Evolutionary conservation across 1,140 invertebrate genomes (phyloP).

Genomic region (Drosophila neocordata): DNA sequence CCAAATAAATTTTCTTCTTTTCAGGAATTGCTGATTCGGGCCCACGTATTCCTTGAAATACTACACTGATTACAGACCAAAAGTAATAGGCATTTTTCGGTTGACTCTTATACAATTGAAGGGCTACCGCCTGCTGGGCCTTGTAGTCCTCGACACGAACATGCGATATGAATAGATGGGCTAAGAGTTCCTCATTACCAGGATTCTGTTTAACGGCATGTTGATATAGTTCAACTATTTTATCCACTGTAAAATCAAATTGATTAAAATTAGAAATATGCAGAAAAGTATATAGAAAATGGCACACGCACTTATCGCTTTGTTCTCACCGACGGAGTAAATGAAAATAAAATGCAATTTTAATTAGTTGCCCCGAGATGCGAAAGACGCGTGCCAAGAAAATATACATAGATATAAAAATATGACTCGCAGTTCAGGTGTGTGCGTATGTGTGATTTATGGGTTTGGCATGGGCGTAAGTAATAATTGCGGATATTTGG

Average conservation of each 20-base stretch:
- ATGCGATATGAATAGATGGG: constrained; percentile 97
- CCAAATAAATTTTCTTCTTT: constrained; percentile 88
- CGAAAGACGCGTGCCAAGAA: constrained; percentile 60
- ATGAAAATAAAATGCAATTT: constrained; percentile 51
- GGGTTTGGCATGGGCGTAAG: constrained; percentile 1
- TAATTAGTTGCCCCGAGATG: constrained; percentile 48
- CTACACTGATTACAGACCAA: constrained; percentile 98
- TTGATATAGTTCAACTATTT: constrained; percentile 95
- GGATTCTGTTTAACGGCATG: constrained; percentile 93
- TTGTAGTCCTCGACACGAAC: constrained; percentile 95
- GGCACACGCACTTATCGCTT: constrained; percentile 47
- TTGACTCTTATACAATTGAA: constrained; percentile 94
- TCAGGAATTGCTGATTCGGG: constrained; percentile 83
- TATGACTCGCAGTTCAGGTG: constrained; percentile 52
- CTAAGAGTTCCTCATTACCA: constrained; percentile 94
- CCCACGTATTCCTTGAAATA: constrained; percentile 87
- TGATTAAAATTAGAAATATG: constrained; percentile 37
- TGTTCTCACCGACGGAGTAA: constrained; percentile 47
- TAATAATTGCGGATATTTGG: background rate
- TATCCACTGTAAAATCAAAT: constrained; percentile 87
- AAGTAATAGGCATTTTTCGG: constrained; percentile 98
- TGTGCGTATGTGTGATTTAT: constrained; percentile 2
- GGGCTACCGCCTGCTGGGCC: constrained; percentile 94
- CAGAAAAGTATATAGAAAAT: constrained; percentile 18
- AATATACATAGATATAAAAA: constrained; percentile 49